These are phyloP conservation scores for Pomatostomus ruficeps DNA, from an alignment of 2,113 vertebrate genomes.

Conservation along the genomic window DNA sequence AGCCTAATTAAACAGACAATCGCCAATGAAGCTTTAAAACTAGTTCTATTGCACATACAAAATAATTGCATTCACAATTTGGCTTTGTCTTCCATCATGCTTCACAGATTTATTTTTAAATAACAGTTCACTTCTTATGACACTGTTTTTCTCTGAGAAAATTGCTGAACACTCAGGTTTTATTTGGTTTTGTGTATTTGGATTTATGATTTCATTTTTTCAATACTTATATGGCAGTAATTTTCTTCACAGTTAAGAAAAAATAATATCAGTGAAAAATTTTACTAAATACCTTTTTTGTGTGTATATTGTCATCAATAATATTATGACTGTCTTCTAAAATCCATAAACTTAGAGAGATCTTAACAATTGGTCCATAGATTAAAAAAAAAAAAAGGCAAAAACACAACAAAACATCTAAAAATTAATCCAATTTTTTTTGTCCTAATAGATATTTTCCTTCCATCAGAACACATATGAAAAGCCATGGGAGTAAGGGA, in stretches of 20 bases:
- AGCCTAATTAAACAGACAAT: constrained; percentile 23
- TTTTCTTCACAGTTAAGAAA: not conserved
- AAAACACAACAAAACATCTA: not conserved
- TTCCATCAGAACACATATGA: not conserved
- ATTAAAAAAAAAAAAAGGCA: not conserved
- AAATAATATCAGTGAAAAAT: not conserved
- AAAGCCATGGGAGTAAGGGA: not conserved
- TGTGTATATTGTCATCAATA: not conserved
- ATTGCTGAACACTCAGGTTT: not conserved
- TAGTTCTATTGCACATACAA: not conserved
- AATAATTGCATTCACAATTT: not conserved
- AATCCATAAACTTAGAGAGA: not conserved
- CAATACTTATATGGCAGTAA: not conserved
- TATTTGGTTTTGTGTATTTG: not conserved
- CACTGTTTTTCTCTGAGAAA: not conserved
- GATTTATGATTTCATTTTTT: not conserved
- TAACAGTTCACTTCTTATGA: not conserved
- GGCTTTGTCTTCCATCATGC: not conserved
- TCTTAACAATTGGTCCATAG: not conserved
- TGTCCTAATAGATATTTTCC: not conserved
- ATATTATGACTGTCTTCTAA: not conserved
- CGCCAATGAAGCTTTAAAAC: constrained; percentile 5
- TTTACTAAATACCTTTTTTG: not conserved
- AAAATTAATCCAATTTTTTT: not conserved
- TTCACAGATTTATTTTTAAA: constrained; percentile 8